Base-by-base conservation (phyloP, 2,888 invertebrate genomes). In the Parnassius apollo region DNA sequence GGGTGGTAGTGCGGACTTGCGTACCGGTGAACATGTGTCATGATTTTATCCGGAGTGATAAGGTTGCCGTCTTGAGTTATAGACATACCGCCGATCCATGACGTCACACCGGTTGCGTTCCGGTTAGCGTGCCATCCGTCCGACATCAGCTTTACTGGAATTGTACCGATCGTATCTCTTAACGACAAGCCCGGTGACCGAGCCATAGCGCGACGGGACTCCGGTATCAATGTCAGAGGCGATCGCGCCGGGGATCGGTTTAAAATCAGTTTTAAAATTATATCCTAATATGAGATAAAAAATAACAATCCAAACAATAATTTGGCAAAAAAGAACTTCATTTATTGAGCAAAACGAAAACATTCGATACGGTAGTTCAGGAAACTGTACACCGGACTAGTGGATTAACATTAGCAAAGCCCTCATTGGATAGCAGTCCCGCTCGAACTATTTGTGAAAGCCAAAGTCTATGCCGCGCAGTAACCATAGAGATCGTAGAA, bases 401-500 rank as follows among this genome's bases (percentile, higher is more conserved):
- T 67, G 75, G 72, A 75, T 18, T 76, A 70, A 73, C 67, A 78
- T 75, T 79, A 82, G 85, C 86, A 83, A 88, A 85, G 85, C 87
- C 82, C 82, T 79, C 66, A 48, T 75, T 80, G 75, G 75, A 80
- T 82, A 83, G 83, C 81, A 83, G 80, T 83, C 82, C 83, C 83
- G 80, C 76, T 80, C 77, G 83, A 84, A 86, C 86, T 89, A 88
- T 80, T 80, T 69, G 75, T 84, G 71, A 82, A 91, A 91, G 91
- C 91, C 86, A 90, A 85, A 78, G 80, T 87, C 88, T 91, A 91
- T 88, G 91, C 91, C 91, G 88, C 91, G 90, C 91, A 91, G 91
- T 91, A 91, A 91, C 91, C 91, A 91, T 91, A 91, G 91, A 91
- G 89, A 91, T 91, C 91, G 91, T 91, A 91, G 89, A 88, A 88